Percentiles rank a stretch among this genome's conserved stretches.
Evolutionary conservation across 2,797 vertebrate genomes (phyloP).

Genomic region (Chloroceryle amazona): DNA sequence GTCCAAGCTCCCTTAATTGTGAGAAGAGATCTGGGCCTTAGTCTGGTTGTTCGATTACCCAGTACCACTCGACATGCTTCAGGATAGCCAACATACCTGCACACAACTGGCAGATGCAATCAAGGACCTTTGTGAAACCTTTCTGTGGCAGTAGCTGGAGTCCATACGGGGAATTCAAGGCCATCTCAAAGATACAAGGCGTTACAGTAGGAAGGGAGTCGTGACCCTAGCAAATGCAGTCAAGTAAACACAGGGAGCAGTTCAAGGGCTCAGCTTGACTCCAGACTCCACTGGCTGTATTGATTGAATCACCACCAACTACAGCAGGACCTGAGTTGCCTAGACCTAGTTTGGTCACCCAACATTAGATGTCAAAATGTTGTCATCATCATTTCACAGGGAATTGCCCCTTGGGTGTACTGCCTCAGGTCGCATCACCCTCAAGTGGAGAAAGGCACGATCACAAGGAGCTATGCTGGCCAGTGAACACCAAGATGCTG

Average conservation of each 20-base stretch:
- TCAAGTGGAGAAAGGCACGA: conserved; percentile 31
- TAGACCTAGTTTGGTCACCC: not conserved
- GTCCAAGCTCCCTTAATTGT: not conserved
- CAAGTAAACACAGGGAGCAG: rapidly evolving
- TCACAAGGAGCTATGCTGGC: not conserved
- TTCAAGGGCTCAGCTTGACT: not conserved
- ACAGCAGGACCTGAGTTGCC: not conserved
- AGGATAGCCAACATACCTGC: not conserved
- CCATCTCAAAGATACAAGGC: not conserved
- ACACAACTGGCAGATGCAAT: not conserved
- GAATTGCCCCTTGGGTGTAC: not conserved
- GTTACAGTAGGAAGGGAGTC: rapidly evolving
- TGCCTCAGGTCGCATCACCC: conserved; percentile 37
- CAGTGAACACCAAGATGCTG: rapidly evolving
- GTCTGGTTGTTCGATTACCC: not conserved
- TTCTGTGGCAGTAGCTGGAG: not conserved
- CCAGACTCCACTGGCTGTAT: not conserved
- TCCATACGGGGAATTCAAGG: rapidly evolving
- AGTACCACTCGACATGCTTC: rapidly evolving
- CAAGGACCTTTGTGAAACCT: not conserved
- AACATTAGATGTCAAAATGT: not conserved
- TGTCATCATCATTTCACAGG: not conserved
- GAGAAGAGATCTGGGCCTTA: not conserved
- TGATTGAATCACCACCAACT: not conserved
- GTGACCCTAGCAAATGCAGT: not conserved